A percentile compares a stretch with the other conserved stretches of the same genome.
phyloP scores from a whole-genome alignment of 2,113 vertebrate species.

The Daphoenositta chrysoptera region DNA sequence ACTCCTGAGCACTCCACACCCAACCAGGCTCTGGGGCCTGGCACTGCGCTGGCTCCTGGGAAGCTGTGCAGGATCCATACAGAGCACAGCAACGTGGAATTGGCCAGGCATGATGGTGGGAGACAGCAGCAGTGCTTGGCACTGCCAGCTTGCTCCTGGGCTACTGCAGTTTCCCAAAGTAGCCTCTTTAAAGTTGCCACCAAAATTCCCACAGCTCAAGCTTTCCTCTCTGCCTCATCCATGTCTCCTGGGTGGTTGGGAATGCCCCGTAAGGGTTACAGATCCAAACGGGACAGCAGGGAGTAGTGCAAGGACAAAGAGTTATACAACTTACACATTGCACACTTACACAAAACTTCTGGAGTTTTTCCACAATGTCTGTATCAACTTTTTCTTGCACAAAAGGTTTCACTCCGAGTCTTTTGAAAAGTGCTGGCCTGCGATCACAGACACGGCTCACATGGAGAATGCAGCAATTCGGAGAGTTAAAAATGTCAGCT shows the following conservation, averaged over 20 bases:
- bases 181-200: background rate
- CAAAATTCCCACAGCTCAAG: background rate
- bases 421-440: background rate
- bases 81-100: background rate
- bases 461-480: background rate
- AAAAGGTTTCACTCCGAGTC: background rate
- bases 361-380: background rate
- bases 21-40: background rate
- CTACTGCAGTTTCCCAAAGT: background rate
- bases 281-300: background rate
- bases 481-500: background rate
- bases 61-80: background rate
- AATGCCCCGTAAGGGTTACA: background rate
- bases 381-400: background rate
- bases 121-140: background rate
- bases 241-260: rapidly evolving
- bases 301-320: background rate
- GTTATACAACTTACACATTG: rapidly evolving
- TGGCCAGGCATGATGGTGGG: rapidly evolving
- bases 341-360: background rate
- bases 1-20: background rate
- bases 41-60: rapidly evolving
- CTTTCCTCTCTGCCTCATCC: background rate
- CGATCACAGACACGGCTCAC: background rate
- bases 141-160: background rate